Evolutionary conservation across 2,888 invertebrate species (phyloP).

Genomic region (Holacanthella duospinosa): DNA sequence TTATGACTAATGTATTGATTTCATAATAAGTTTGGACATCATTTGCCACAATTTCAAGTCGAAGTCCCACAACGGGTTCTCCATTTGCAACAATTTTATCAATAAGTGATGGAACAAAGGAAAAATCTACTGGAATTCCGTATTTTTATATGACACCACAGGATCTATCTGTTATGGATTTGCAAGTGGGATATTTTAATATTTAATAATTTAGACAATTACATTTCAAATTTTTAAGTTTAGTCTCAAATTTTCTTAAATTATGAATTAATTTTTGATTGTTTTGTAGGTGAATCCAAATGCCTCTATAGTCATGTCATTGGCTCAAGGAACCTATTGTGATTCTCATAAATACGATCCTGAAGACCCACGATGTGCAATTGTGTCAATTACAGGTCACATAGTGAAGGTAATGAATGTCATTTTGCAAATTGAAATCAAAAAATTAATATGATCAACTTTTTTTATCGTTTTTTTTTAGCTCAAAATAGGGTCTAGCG

Average conservation of each 20-base stretch:
- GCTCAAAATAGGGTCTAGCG: slow-evolving; percentile 49
- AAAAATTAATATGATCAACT: too few relatives aligned
- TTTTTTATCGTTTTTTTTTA: slow-evolving; percentile 37
- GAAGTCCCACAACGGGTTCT: slow-evolving; percentile 51
- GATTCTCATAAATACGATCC: slow-evolving; percentile 53
- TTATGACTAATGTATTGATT: slow-evolving; percentile 4
- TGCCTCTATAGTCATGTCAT: slow-evolving; percentile 54
- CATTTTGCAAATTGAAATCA: background rate
- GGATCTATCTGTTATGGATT: slow-evolving; percentile 58
- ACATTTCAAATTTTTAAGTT: too few relatives aligned
- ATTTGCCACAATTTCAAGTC: slow-evolving; percentile 56
- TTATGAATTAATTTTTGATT: background rate
- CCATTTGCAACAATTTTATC: slow-evolving; percentile 62
- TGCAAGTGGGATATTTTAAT: slow-evolving; percentile 46
- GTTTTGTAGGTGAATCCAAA: slow-evolving; percentile 43
- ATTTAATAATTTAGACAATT: background rate
- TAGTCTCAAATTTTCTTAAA: too few relatives aligned
- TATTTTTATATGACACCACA: slow-evolving; percentile 63
- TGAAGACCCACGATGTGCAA: slow-evolving; percentile 66
- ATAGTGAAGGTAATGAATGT: slow-evolving; percentile 49
- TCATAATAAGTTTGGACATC: slow-evolving; percentile 61
- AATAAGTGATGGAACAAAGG: slow-evolving; percentile 56
- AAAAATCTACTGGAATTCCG: slow-evolving; percentile 59
- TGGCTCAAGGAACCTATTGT: slow-evolving; percentile 60
- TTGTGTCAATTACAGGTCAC: slow-evolving; percentile 58